Evolutionary conservation across 2,113 vertebrate species (phyloP).

Genomic region (Ctenodactylus gundi): DNA sequence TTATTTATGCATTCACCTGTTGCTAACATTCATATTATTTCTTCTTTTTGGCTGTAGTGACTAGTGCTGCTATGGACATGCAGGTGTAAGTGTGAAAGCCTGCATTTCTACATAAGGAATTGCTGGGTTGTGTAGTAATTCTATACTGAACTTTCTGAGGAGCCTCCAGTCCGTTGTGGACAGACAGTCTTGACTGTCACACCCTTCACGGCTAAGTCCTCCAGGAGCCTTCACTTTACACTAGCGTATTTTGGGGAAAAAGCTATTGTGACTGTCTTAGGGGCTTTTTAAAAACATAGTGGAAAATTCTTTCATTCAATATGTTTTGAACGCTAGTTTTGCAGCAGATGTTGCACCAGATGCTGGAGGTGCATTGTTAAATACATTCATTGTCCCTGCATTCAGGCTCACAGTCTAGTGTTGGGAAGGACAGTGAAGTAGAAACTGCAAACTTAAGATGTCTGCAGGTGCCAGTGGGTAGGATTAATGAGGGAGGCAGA

Average conservation of each 20-base stretch:
- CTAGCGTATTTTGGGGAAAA: background rate
- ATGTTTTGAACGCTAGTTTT: background rate
- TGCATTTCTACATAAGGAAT: background rate
- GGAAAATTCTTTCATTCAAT: background rate
- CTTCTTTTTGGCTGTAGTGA: background rate
- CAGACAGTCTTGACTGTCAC: background rate
- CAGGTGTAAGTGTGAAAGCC: background rate
- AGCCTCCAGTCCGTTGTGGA: background rate
- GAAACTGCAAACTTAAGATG: background rate
- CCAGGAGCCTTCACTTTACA: background rate
- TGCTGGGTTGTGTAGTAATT: background rate
- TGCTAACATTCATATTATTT: background rate
- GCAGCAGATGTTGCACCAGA: background rate
- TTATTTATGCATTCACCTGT: background rate
- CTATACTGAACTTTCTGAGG: background rate
- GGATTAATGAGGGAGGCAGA: background rate
- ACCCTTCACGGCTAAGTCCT: background rate
- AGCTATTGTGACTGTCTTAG: background rate
- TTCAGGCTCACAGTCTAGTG: background rate
- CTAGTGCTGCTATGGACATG: background rate
- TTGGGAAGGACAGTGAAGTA: background rate
- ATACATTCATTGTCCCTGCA: background rate
- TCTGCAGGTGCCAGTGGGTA: background rate
- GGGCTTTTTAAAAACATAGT: background rate
- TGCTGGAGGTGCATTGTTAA: background rate